Evolutionary conservation across 2,888 invertebrate species (phyloP).

Genomic region (Pyrochroa serraticornis): DNA sequence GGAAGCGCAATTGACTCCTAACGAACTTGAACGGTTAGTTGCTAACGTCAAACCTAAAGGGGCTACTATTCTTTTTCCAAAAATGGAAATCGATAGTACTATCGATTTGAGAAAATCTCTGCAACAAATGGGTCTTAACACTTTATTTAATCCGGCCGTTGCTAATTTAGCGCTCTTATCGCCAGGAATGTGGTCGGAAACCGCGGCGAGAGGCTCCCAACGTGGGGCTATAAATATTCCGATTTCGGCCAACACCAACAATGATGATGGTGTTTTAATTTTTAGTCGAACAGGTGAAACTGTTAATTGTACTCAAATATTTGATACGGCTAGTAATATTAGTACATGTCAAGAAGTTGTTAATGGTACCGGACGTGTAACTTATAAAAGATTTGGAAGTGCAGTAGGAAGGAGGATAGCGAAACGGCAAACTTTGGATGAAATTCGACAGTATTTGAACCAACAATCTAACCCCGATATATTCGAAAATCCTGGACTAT

Average conservation of each 20-base stretch:
- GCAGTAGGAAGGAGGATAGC: constrained; percentile 50
- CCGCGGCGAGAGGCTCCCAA: no score
- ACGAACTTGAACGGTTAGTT: constrained; percentile 61
- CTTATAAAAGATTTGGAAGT: constrained; percentile 49
- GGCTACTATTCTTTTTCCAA: constrained; percentile 69
- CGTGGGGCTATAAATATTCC: constrained; percentile 9
- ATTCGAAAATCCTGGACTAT: constrained; percentile 68
- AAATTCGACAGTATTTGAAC: constrained; percentile 44
- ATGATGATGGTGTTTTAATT: constrained; percentile 36
- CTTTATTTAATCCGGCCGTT: constrained; percentile 66
- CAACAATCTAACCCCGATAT: constrained; percentile 55
- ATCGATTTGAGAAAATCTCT: constrained; percentile 64
- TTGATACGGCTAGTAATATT: constrained; percentile 42
- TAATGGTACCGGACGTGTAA: constrained; percentile 35
- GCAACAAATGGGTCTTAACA: constrained; percentile 64
- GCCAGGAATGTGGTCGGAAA: constrained; percentile 47
- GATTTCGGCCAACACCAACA: constrained; percentile 2
- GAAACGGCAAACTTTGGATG: constrained; percentile 48
- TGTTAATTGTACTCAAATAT: constrained; percentile 46
- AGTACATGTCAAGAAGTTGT: constrained; percentile 39
- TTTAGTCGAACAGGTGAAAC: constrained; percentile 38
- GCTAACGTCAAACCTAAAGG: constrained; percentile 57
- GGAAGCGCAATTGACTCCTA: constrained; percentile 59
- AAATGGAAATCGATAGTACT: constrained; percentile 71
- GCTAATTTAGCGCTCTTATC: constrained; percentile 75